These are phyloP conservation scores for Nylanderia fulva DNA, from an alignment of 1,140 invertebrate genomes.

Conservation along the genomic window DNA sequence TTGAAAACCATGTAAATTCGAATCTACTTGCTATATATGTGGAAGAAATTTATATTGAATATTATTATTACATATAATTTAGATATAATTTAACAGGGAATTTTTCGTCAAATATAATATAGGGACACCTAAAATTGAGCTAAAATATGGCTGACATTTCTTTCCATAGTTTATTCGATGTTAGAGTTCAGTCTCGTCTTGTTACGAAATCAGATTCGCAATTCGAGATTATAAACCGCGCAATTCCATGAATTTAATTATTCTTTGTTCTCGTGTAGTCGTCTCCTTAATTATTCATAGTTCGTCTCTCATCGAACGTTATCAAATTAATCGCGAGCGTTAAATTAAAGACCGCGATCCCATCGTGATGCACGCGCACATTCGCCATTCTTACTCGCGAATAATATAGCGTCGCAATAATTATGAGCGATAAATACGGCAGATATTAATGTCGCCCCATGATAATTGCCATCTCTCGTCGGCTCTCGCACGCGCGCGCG, in stretches of 20 bases:
- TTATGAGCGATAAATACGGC: constrained; percentile 59
- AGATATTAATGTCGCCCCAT: constrained; percentile 53
- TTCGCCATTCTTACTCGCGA: constrained; percentile 53
- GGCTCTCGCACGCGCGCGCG: constrained; percentile 38
- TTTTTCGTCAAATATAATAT: too few species aligned
- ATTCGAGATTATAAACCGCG: not conserved
- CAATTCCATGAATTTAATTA: constrained; percentile 35
- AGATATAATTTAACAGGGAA: too few species aligned
- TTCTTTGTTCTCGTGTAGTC: constrained; percentile 10
- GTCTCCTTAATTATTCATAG: constrained; percentile 36
- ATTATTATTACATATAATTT: too few species aligned
- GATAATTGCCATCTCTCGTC: constrained; percentile 62
- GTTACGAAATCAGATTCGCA: not conserved
- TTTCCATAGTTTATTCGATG: too few species aligned
- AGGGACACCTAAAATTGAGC: too few species aligned
- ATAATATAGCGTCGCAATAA: constrained; percentile 50
- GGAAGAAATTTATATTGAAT: too few species aligned
- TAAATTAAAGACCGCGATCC: constrained; percentile 50
- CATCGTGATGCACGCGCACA: not conserved
- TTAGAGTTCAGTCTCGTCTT: too few species aligned
- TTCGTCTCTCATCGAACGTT: constrained; percentile 37
- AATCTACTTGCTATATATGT: too few species aligned
- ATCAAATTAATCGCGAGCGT: constrained; percentile 53
- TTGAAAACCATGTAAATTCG: too few species aligned
- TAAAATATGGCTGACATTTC: too few species aligned